Evolutionary conservation across 2,113 vertebrate genomes (phyloP).

Genomic region (Strigops habroptila): DNA sequence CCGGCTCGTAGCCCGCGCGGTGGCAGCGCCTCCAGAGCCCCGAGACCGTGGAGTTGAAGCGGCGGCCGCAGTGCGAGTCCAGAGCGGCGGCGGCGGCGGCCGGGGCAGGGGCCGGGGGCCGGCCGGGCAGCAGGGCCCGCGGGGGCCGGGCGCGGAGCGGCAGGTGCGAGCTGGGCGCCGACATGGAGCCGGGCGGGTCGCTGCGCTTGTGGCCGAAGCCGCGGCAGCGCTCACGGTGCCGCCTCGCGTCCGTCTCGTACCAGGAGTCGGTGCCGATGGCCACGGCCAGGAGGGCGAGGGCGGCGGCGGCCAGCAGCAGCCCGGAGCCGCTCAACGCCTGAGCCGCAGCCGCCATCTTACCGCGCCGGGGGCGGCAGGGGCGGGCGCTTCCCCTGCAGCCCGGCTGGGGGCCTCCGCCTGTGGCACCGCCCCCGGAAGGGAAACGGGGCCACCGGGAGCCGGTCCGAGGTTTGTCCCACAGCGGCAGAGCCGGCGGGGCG

Average conservation of each 20-base stretch:
- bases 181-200: slow-evolving; percentile 86
- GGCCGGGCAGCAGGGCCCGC: slow-evolving; percentile 46
- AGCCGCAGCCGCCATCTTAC: slow-evolving; percentile 83
- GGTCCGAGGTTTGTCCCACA: neutral
- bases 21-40: slow-evolving; percentile 89
- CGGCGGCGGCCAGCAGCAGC: slow-evolving; percentile 84
- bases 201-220: slow-evolving; percentile 86
- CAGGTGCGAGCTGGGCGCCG: slow-evolving; percentile 86
- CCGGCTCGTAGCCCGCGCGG: slow-evolving; percentile 86
- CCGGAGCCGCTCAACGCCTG: slow-evolving; percentile 87
- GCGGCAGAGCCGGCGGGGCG: no score
- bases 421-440: slow-evolving; percentile 5
- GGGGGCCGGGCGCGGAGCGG: slow-evolving; percentile 84
- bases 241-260: slow-evolving; percentile 89
- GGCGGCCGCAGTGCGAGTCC: slow-evolving; percentile 86
- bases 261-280: slow-evolving; percentile 90
- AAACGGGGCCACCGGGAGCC: neutral
- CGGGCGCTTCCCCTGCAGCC: slow-evolving; percentile 42
- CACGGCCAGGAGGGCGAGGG: slow-evolving; percentile 83
- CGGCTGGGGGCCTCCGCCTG: neutral
- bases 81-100: slow-evolving; percentile 70
- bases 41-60: slow-evolving; percentile 88
- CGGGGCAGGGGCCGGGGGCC: neutral
- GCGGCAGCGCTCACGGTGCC: slow-evolving; percentile 87
- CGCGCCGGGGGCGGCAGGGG: slow-evolving; percentile 16